Evolutionary conservation across 1,140 invertebrate genomes (phyloP).

Genomic region (Whitmania pigra): DNA sequence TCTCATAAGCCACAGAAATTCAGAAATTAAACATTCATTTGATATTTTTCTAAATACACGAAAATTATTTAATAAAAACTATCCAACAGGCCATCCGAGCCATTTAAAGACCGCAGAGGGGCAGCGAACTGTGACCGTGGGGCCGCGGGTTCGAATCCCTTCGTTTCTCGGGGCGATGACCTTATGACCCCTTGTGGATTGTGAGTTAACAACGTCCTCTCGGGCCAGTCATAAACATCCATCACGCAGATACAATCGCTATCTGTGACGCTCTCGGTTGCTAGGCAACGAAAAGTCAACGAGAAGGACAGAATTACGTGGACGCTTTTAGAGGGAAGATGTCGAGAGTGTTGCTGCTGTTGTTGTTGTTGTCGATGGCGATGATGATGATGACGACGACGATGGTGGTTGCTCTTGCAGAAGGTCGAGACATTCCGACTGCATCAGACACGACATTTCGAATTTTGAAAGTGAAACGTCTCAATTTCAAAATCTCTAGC

Average conservation of each 20-base stretch:
- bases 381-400: not conserved
- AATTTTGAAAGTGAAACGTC: no score
- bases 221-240: not conserved
- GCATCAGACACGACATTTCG: no score
- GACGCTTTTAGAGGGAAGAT: not conserved
- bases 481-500: no score
- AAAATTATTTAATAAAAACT: no score
- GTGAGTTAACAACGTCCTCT: not conserved
- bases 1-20: no score
- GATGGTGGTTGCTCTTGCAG: not conserved
- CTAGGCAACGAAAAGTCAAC: not conserved
- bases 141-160: not conserved
- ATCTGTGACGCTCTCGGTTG: not conserved
- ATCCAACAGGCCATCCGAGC: no score
- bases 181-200: not conserved
- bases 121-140: not conserved
- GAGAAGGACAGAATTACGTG: not conserved
- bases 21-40: no score
- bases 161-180: slow-evolving; percentile 3
- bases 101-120: no score
- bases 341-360: not conserved
- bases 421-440: no score
- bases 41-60: no score
- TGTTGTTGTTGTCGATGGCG: not conserved
- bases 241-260: not conserved